phyloP scores from a whole-genome alignment of 2,797 vertebrate species.

The Centroberyx gerrardi region DNA sequence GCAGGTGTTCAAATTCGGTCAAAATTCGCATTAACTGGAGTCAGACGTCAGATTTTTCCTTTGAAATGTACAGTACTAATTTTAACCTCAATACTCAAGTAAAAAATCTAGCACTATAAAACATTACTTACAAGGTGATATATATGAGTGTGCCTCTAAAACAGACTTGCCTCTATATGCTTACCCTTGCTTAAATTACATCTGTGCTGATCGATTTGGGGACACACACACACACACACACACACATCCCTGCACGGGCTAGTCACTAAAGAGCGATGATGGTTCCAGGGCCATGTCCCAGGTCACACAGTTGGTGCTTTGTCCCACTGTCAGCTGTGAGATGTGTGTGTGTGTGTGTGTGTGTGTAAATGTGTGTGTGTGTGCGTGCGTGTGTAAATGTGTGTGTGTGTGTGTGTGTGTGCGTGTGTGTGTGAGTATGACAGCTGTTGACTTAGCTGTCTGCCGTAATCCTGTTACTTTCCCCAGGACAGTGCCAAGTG shows the following conservation, averaged over 20 bases:
- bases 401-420: constrained; percentile 46
- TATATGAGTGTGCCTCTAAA: too few relatives aligned
- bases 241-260: neutral
- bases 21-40: too few relatives aligned
- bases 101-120: too few relatives aligned
- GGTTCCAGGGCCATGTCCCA: constrained; percentile 26
- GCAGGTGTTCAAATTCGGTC: too few relatives aligned
- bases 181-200: too few relatives aligned
- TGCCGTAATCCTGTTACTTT: constrained; percentile 79
- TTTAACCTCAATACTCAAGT: too few relatives aligned
- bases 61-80: too few relatives aligned
- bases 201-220: too few relatives aligned
- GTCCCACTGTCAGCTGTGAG: constrained; percentile 74
- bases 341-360: constrained; percentile 40
- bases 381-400: constrained; percentile 52
- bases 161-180: too few relatives aligned
- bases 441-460: constrained; percentile 82
- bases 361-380: constrained; percentile 33
- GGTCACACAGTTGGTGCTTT: constrained; percentile 75
- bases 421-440: constrained; percentile 51
- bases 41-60: too few relatives aligned
- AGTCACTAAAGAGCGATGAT: constrained; percentile 28
- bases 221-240: neutral
- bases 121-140: too few relatives aligned
- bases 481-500: constrained; percentile 72